These are phyloP conservation scores for Eumaeus atala DNA, from an alignment of 1,140 invertebrate species.

Conservation along the genomic window DNA sequence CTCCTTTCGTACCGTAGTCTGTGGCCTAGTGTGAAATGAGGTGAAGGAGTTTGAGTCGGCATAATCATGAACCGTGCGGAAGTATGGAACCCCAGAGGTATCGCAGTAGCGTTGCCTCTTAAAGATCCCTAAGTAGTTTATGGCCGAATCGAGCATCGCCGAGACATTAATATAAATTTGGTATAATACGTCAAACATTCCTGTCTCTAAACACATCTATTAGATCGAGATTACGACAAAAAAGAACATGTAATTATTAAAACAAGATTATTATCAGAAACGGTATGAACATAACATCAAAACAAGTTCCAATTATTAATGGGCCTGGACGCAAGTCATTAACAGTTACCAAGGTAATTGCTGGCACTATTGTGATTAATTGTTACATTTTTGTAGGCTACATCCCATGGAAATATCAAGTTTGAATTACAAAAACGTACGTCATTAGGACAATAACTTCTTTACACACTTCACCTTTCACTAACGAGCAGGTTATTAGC, in stretches of 20 bases:
- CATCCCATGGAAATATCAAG: conserved; percentile 44
- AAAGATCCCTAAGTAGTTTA: too few relatives aligned
- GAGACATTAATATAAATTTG: too few relatives aligned
- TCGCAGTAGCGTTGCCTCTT: too few relatives aligned
- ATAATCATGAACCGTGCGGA: too few relatives aligned
- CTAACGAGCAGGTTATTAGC: conserved; percentile 29
- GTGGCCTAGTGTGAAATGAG: too few relatives aligned
- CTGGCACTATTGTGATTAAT: conserved; percentile 70
- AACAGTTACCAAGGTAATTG: conserved; percentile 67
- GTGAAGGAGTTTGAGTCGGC: too few relatives aligned
- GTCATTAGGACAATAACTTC: conserved; percentile 34
- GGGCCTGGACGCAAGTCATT: conserved; percentile 45
- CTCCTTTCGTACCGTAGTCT: too few relatives aligned
- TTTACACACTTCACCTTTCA: conserved; percentile 25
- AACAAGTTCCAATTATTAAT: conserved; percentile 65
- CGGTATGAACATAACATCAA: conserved; percentile 52
- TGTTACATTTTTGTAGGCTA: conserved; percentile 39
- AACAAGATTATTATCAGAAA: conserved; percentile 69
- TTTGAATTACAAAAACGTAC: conserved; percentile 27
- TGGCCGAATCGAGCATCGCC: too few relatives aligned
- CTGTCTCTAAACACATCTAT: neutral
- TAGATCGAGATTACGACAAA: neutral
- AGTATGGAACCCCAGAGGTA: too few relatives aligned
- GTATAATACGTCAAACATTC: too few relatives aligned
- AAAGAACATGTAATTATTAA: conserved; percentile 60